Evolutionary conservation across 1,140 invertebrate genomes (phyloP), one percentile per base, ranked within the genome.

Genomic region (Cheumatopsyche charites): DNA sequence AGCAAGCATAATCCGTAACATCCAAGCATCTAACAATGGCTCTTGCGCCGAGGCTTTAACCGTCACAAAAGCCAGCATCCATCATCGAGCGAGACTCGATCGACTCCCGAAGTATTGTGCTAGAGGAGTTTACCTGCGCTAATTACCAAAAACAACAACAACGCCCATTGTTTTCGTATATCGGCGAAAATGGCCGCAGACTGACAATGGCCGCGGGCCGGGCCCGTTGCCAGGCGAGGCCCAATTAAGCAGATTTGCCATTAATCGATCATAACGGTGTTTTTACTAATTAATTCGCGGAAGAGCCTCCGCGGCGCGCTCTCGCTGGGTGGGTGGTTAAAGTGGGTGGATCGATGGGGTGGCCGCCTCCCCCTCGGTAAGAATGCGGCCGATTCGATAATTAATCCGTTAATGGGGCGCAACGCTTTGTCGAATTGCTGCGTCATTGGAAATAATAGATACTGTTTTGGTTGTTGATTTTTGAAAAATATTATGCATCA

Each of bases 201-300:
- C 70, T 75, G 63, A 70, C 49, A 15, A 13, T 47, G 13, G 23
- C 61, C 61, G 61, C 1, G 7, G 13, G 61, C 19, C 23, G 36
- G 13, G 0, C 66, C 69, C 21, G 36, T 73, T 68, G 45, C 45
- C 72, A 70, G 7, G 67, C 66, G 42, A 43, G 62, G 13, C 45
- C 73, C 73, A 74, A 74, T 74, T 74, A 74, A 70, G 63, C 67
- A 72, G 62, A 72, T 72, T 72, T 72, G 49, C 61, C 63, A 65
- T 58, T 42, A 67, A 42, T 72, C 70, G 63, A 72, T 72, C 70
- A 72, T 67, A 72, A 72, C 41, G 29, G 45, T 65, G 70, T 72
- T 55, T 72, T 58, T 67, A 45, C 70, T 72, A 72, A 72, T 72
- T 72, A 72, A 72, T 72, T 72, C 47, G 47, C 43, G 13, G 62